These are phyloP conservation scores for Sycophaga agraensis DNA, from an alignment of 1,140 invertebrate genomes.

Conservation along the genomic window DNA sequence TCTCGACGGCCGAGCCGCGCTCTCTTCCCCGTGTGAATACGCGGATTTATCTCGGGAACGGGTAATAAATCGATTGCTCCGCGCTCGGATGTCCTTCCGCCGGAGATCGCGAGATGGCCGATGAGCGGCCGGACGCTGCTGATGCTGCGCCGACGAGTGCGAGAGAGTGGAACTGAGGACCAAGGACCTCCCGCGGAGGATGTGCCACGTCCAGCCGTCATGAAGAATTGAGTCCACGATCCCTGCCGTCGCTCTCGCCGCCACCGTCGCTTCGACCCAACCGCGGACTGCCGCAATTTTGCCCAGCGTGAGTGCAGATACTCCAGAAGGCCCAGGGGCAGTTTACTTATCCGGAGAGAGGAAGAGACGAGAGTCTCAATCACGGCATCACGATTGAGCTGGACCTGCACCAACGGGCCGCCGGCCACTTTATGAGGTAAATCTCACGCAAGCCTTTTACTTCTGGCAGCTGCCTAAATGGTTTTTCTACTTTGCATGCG, in stretches of 20 bases:
- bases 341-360: background rate
- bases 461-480: too few relatives aligned
- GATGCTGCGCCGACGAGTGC: background rate
- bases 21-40: too few relatives aligned
- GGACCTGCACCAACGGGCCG: conserved; percentile 55
- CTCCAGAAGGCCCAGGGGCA: background rate
- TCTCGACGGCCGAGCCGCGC: too few relatives aligned
- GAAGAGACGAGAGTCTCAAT: conserved; percentile 46
- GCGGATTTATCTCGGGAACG: too few relatives aligned
- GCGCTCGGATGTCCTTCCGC: background rate
- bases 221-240: too few relatives aligned
- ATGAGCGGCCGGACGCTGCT: background rate
- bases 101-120: too few relatives aligned
- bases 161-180: conserved; percentile 10
- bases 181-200: too few relatives aligned
- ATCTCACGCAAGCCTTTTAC: too few relatives aligned
- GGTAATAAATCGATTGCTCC: conserved; percentile 11
- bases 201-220: background rate
- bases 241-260: background rate
- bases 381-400: conserved; percentile 57
- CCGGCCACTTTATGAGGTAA: conserved; percentile 58
- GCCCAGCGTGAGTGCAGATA: too few relatives aligned
- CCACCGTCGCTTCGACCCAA: background rate
- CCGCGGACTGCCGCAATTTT: too few relatives aligned
- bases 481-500: too few relatives aligned